A percentile compares a stretch with the other conserved stretches of the same genome.
Evolutionary conservation across 2,888 invertebrate species (phyloP).

Genomic region (Netelia virgata): DNA sequence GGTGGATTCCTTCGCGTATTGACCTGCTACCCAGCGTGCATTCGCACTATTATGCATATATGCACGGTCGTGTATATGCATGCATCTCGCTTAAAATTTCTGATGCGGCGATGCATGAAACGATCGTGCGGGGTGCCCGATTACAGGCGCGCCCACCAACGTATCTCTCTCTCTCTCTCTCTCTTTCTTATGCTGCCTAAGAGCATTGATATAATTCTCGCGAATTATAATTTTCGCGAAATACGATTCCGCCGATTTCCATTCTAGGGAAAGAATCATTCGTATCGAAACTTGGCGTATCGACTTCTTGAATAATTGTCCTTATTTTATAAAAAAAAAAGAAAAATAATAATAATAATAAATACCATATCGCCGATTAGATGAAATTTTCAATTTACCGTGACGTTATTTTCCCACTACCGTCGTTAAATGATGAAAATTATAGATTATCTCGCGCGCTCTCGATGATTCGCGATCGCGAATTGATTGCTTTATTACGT

Average conservation of each 20-base stretch:
- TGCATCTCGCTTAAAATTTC: constrained; percentile 55
- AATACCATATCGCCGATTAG: neutral
- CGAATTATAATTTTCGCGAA: constrained; percentile 17
- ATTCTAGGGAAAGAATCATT: too few species aligned
- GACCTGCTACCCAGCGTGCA: constrained; percentile 61
- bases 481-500: constrained; percentile 74
- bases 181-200: too few species aligned
- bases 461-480: constrained; percentile 29
- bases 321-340: neutral
- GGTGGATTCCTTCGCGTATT: constrained; percentile 64
- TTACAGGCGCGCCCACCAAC: constrained; percentile 58
- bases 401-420: neutral
- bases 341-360: neutral
- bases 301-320: neutral
- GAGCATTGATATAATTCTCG: neutral
- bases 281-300: neutral
- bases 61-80: constrained; percentile 20
- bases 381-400: constrained; percentile 9
- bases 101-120: constrained; percentile 61
- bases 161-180: too few species aligned
- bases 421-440: constrained; percentile 36
- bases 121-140: constrained; percentile 49
- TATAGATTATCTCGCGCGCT: constrained; percentile 17
- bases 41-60: constrained; percentile 37
- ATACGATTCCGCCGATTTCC: too few species aligned